Conservation (phyloP, 2,888 invertebrate species). For the Muschampia plurimacula region DNA sequence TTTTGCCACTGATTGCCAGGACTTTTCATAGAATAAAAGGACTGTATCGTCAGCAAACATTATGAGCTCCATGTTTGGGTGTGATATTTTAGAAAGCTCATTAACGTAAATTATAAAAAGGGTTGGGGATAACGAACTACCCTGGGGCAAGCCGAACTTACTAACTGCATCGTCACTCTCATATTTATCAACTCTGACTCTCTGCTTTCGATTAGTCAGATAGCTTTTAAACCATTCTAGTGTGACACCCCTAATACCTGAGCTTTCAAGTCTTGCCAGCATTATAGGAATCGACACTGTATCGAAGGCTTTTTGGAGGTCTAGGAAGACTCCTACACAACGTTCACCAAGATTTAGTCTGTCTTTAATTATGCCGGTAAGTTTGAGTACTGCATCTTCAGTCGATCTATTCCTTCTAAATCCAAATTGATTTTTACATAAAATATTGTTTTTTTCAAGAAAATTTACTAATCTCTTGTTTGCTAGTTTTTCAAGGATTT, state of each 20-base stretch:
- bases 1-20: not conserved
- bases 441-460: slow-evolving; percentile 9
- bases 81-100: not conserved
- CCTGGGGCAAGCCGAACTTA: not conserved
- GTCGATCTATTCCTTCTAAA: slow-evolving; percentile 6
- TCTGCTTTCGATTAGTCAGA: not conserved
- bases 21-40: not conserved
- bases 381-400: slow-evolving; percentile 2
- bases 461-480: slow-evolving; percentile 14
- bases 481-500: slow-evolving; percentile 1
- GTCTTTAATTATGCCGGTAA: not conserved
- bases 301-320: slow-evolving; percentile 3
- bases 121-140: not conserved
- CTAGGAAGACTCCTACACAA: not conserved
- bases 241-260: not conserved
- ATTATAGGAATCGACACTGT: slow-evolving; percentile 3
- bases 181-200: not conserved
- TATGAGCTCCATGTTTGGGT: not conserved
- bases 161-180: not conserved
- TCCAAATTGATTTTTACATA: slow-evolving; percentile 1
- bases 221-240: not conserved
- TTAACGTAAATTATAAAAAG: not conserved
- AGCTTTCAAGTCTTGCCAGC: not conserved
- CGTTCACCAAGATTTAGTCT: not conserved
- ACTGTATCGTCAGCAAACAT: slow-evolving; percentile 3